Evolutionary conservation across 64 coral and sea anemone genomes (phyloP), one percentile per base, ranked within the genome.

Genomic region (Exaiptasia diaphana): DNA sequence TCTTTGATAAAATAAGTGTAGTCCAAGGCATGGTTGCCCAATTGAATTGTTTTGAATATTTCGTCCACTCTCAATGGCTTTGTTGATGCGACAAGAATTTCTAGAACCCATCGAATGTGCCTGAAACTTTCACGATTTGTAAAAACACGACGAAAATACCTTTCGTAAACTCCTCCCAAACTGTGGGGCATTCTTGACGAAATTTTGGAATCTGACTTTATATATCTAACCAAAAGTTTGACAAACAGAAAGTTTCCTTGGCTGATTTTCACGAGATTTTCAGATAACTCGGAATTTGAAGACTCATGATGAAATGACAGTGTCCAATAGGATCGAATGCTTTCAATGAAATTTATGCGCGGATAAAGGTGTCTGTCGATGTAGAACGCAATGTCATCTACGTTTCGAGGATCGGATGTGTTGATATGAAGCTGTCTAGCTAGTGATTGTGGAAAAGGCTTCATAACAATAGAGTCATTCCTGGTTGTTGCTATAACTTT

Each of bases 161-260:
- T 52, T 8, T 93, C 11, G 37, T 93, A 93, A 73, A 93, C 73
- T 25, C 72, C 59, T 41, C 40, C 68, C 26, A 93, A 15, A 0
- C 83, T 57, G 75, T 75, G 38, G 18, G 88, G 79, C 7, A 5
- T 68, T 78, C 40, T 76, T 24, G 12, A 35, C 52, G 28, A 54
- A 71, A 1, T 14, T 0, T n/a, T n/a, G n/a, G n/a, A n/a, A n/a
- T n/a, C n/a, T 0, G 39, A 58, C 21, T 81, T 34, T 71, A 82
- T 64, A 54, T 93, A 80, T 62, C 76, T 20, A 26, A 93, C 27
- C 67, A 93, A 68, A 24, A 78, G 80, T 31, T 87, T 93, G 17
- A 93, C 71, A 38, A 80, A 87, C 5, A 93, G 50, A 22, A 93
- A 93, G 41, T 93, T 93, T 15, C 83, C 90, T 55, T 93, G 82